Evolutionary conservation across 37 sponge, comb jelly and placozoan genomes (phyloP).

Genomic region (Theonella swinhoei): DNA sequence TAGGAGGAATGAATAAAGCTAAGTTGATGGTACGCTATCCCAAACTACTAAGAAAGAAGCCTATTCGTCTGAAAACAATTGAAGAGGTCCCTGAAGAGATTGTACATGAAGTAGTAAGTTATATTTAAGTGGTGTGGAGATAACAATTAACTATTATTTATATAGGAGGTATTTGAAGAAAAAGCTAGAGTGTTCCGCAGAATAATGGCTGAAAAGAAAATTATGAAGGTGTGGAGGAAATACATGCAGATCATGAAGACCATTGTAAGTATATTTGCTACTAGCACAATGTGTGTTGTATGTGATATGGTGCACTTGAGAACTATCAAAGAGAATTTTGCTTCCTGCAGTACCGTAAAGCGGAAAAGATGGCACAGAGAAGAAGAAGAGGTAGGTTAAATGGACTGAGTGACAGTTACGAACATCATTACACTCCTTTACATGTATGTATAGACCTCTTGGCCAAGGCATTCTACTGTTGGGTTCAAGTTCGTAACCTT

Average conservation of each 20-base stretch:
- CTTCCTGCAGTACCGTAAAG: constrained; percentile 46
- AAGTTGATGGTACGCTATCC: constrained; percentile 39
- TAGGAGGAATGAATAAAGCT: constrained; percentile 7
- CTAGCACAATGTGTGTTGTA: not conserved
- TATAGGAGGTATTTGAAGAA: constrained; percentile 29
- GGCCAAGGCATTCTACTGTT: constrained; percentile 54
- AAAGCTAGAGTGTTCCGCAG: constrained; percentile 29
- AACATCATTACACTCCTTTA: not conserved
- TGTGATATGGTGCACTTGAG: not conserved
- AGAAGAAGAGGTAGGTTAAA: constrained; percentile 48
- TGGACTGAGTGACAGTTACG: not conserved
- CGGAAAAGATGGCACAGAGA: constrained; percentile 40
- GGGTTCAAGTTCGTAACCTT: constrained; percentile 57
- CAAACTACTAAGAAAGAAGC: constrained; percentile 19
- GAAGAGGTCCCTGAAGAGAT: constrained; percentile 45
- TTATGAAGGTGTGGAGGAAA: constrained; percentile 53
- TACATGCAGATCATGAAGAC: constrained; percentile 54
- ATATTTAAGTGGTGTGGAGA: not conserved
- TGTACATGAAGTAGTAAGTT: constrained; percentile 51
- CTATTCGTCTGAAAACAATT: constrained; percentile 43
- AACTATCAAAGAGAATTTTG: not conserved
- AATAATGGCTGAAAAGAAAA: constrained; percentile 22
- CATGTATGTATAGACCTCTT: constrained; percentile 23
- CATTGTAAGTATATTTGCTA: constrained; percentile 37
- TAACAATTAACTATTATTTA: not conserved